phyloP scores from a whole-genome alignment of 2,113 vertebrate genomes.

The Cynopterus brachyotis region DNA sequence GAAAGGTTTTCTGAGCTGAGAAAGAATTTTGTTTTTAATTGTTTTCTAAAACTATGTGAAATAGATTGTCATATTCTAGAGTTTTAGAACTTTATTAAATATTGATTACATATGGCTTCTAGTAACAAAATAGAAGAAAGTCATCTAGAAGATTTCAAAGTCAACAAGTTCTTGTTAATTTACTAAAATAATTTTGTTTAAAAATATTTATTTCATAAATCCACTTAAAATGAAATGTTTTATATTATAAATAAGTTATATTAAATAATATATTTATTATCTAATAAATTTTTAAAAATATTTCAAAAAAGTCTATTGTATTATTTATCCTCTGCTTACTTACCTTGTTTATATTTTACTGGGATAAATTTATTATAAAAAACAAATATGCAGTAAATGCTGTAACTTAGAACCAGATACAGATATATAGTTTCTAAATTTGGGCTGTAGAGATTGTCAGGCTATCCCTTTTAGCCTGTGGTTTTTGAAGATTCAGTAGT shows the following conservation, averaged over 20 bases:
- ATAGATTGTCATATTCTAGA: neutral
- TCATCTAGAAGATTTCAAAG: neutral
- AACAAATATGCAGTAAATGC: neutral
- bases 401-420: neutral
- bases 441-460: neutral
- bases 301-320: neutral
- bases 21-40: neutral
- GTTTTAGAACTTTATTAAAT: neutral
- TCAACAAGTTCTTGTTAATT: neutral
- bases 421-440: neutral
- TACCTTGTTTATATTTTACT: neutral
- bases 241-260: neutral
- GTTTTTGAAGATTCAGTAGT: neutral
- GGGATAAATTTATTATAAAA: neutral
- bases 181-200: neutral
- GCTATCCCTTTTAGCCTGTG: neutral
- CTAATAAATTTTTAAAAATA: neutral
- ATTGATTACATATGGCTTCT: neutral
- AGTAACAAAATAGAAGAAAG: neutral
- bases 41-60: neutral
- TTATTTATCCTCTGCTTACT: neutral
- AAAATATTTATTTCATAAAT: neutral
- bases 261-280: neutral
- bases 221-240: neutral
- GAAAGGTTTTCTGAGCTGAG: neutral